These are phyloP conservation scores for Ornithoptera priamus DNA, from an alignment of 2,888 invertebrate species.

Conservation along the genomic window DNA sequence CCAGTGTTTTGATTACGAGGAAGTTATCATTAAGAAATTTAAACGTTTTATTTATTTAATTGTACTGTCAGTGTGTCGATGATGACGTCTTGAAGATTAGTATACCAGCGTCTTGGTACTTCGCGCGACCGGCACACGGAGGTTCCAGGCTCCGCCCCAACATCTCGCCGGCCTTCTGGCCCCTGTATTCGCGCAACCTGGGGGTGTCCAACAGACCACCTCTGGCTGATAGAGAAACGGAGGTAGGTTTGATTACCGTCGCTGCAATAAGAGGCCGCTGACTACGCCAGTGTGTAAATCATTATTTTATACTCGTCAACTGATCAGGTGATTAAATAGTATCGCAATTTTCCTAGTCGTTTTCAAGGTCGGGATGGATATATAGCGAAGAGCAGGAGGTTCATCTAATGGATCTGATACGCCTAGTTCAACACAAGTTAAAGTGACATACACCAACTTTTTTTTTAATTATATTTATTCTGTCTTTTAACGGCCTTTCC, in stretches of 20 bases:
- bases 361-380: too few species aligned
- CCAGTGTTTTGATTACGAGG: too few species aligned
- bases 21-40: background rate
- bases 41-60: background rate
- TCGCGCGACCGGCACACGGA: slow-evolving; percentile 47
- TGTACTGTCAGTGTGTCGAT: slow-evolving; percentile 37
- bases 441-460: too few species aligned
- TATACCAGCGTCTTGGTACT: slow-evolving; percentile 44
- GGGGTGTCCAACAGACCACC: slow-evolving; percentile 37
- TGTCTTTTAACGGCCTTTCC: too few species aligned
- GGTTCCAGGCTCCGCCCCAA: slow-evolving; percentile 37
- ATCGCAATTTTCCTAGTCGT: too few species aligned
- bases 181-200: slow-evolving; percentile 49
- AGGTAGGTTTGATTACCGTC: slow-evolving; percentile 40
- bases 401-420: too few species aligned
- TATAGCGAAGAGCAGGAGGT: too few species aligned
- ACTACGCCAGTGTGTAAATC: background rate
- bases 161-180: slow-evolving; percentile 37
- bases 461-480: too few species aligned
- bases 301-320: background rate
- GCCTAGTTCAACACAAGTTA: too few species aligned
- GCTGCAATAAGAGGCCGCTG: too few species aligned
- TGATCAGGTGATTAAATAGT: too few species aligned
- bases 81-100: slow-evolving; percentile 47
- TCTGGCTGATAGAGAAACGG: slow-evolving; percentile 43